Base-by-base conservation (phyloP, 2,797 vertebrate species). In the Microtus californicus region DNA sequence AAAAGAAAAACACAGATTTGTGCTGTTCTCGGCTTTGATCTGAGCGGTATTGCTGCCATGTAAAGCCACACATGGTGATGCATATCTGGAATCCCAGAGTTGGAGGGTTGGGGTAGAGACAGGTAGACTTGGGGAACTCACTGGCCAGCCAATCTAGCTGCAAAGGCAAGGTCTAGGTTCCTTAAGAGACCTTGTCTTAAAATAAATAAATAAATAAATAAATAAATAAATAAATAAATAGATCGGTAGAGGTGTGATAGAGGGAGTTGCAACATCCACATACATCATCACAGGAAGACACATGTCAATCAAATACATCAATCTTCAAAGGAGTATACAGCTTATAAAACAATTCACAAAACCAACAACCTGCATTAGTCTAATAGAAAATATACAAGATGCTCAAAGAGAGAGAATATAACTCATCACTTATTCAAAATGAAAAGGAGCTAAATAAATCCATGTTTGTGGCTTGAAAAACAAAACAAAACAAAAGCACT, bases 401-500 rank as follows among this genome's bases (percentile, higher is more conserved):
- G 69, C 77, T 94, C 21, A 82, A 7, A 82, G 74, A 65, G 48
- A 74, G 73, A 80, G 56, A 61, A 48, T 19, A 78, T 51, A 34
- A 78, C 21, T 23, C 56, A 81, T n/a, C 63, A 80, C 2, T 77
- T 89, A 90, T 37, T 93, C 37, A 86, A 89, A 81, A 0, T 79
- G 19, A 92, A 95, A 34, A 95, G 94, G 25, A 78, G 15, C 45
- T 83, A 90, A 94, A 45, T 56, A 90, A 90, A 61, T 85, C 45
- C 23, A 34, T 59, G 34, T 65, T 77, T 34, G n/a, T 56, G 14
- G 10, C 34, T 81, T 92, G 45, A 40, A 90, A 94, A 69, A 92
- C 11, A 63, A 92, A 89, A 71, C n/a, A 40, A 21, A 27, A 67
- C 5, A 71, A 88, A 63, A 82, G 51, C 29, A 51, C 31, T 86